Evolutionary conservation across 2,113 vertebrate genomes (phyloP).

Genomic region (Spizaetus ornatus): DNA sequence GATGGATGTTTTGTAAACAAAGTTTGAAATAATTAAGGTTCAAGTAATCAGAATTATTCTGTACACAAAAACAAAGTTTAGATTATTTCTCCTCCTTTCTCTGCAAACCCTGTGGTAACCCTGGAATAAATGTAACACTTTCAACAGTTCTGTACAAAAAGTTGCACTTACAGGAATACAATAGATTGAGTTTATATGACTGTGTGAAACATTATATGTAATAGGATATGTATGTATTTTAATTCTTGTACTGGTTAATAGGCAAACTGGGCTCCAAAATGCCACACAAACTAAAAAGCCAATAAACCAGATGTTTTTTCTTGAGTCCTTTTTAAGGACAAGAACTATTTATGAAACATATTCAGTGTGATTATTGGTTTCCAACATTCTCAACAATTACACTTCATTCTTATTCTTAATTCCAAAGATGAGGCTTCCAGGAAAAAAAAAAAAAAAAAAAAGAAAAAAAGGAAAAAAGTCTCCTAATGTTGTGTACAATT

Average conservation of each 20-base stretch:
- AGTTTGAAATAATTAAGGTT: neutral
- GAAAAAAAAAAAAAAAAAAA: too few species aligned
- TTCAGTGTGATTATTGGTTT: neutral
- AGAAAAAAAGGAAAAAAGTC: rapidly evolving
- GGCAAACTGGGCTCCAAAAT: neutral
- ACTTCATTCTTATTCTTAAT: neutral
- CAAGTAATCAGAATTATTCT: neutral
- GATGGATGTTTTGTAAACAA: neutral
- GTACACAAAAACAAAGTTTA: neutral
- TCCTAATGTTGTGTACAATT: neutral
- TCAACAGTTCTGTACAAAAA: neutral
- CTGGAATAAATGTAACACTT: neutral
- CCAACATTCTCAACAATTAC: neutral
- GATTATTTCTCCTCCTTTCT: neutral
- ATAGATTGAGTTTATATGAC: neutral
- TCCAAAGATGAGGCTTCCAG: neutral
- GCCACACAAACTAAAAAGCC: neutral
- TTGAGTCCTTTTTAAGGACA: neutral
- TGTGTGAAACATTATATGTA: rapidly evolving
- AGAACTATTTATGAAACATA: neutral
- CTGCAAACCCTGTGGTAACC: neutral
- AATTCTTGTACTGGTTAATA: neutral
- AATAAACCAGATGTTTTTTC: neutral
- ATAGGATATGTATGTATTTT: rapidly evolving
- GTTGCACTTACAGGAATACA: neutral